Evolutionary conservation across 2,113 vertebrate genomes (phyloP), one percentile per base, ranked within the genome.

Genomic region (Stegostoma tigrinum): DNA sequence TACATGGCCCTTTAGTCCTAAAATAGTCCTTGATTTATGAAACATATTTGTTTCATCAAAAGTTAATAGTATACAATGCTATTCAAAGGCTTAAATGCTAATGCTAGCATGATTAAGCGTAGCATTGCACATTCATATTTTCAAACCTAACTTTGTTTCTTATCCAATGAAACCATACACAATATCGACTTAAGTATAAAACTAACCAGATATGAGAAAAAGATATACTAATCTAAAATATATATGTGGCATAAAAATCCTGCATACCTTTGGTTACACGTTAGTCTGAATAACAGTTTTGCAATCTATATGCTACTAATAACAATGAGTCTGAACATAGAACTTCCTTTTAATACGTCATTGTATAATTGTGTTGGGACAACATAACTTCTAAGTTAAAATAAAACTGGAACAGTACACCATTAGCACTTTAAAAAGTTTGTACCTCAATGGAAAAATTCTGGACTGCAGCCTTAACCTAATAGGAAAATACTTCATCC

Each of bases 401-500:
- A 95, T 96, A 95, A 75, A 96, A 96, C 96, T 95, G 34, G 52
- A 70, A 95, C 94, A 72, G 38, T 34, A 34, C 66, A 72, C 38
- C 67, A 30, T 52, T 10, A 70, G 45, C 48, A 27, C 94, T 45
- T 72, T 95, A 52, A 48, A 97, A 96, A 97, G 48, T 97, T 96
- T 97, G 96, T 97, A 97, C 97, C 96, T 97, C 97, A 98, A 97
- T 97, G 97, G 97, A 98, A 98, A 98, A 97, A 98, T 97, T 97
- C 98, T 98, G 97, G 96, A 98, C 97, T 96, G 97, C 96, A 96
- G 96, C 96, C 96, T 96, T 96, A 97, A 97, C 98, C 97, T 98
- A 98, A 97, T 98, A 98, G 97, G 97, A 98, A 98, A 98, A 97
- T 96, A 97, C 97, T 97, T 97, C 97, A 97, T 97, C 96, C 96